These are phyloP conservation scores for Cherax quadricarinatus DNA, from an alignment of 1,140 invertebrate genomes.

Conservation along the genomic window DNA sequence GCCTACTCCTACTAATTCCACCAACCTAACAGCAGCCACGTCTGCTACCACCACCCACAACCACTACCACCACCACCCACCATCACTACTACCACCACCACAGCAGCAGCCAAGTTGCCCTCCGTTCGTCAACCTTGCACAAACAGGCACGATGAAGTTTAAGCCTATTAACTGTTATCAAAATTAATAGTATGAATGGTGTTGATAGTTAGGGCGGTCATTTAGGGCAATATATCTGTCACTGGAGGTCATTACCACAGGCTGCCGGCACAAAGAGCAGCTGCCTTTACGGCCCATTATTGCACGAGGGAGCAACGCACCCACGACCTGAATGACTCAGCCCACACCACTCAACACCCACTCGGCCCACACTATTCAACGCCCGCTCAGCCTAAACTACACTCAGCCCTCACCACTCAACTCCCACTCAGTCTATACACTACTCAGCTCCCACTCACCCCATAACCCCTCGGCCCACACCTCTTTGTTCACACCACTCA, in stretches of 20 bases:
- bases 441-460: too few relatives aligned
- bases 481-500: too few relatives aligned
- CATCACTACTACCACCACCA: neutral
- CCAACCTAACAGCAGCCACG: neutral
- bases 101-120: neutral
- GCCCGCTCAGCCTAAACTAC: too few relatives aligned
- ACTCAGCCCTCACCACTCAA: too few relatives aligned
- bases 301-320: constrained; percentile 21
- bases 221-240: constrained; percentile 51
- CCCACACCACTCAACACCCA: too few relatives aligned
- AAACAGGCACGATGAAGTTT: constrained; percentile 28
- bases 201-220: constrained; percentile 51
- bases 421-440: too few relatives aligned
- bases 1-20: neutral
- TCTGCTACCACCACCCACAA: neutral
- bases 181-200: constrained; percentile 57
- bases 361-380: too few relatives aligned
- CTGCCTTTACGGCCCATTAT: constrained; percentile 31
- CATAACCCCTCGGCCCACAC: too few relatives aligned
- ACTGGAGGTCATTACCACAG: constrained; percentile 40
- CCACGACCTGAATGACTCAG: constrained; percentile 20
- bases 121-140: neutral
- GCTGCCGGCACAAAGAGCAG: constrained; percentile 46
- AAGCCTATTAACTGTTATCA: constrained; percentile 52
- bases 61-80: neutral